A percentile compares a stretch with the other conserved stretches of the same genome.
Evolutionary conservation across 2,113 vertebrate species (phyloP).

Genomic region (Mystacornis crossleyi): DNA sequence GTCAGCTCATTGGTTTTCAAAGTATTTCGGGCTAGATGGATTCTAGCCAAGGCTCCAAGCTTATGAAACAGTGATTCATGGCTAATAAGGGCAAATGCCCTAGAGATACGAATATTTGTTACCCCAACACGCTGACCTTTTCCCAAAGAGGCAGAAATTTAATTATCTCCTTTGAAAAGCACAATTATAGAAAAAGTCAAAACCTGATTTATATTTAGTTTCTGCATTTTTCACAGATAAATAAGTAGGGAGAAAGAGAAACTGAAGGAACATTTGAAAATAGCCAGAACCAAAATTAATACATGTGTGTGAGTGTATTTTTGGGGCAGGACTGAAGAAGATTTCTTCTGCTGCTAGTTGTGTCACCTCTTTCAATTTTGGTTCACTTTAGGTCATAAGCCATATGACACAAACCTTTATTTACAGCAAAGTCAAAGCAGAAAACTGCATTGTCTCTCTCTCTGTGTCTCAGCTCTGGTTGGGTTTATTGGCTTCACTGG

Average conservation of each 20-base stretch:
- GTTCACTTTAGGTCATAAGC: not conserved
- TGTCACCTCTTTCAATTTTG: not conserved
- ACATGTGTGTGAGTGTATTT: fast-evolving
- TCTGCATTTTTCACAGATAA: constrained; percentile 68
- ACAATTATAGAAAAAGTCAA: constrained; percentile 75
- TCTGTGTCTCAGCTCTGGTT: not conserved
- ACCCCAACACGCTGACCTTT: constrained; percentile 76
- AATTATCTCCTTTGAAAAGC: constrained; percentile 80
- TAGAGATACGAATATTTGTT: constrained; percentile 76
- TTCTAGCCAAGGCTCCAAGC: constrained; percentile 69
- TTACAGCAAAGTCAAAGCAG: not conserved
- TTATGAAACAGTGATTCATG: constrained; percentile 75
- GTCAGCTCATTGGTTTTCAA: constrained; percentile 70
- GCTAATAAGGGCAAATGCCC: constrained; percentile 76
- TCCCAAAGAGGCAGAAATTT: constrained; percentile 75
- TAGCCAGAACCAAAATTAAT: not conserved
- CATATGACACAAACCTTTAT: not conserved
- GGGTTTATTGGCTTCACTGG: not conserved
- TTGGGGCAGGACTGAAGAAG: not conserved
- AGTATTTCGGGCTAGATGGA: constrained; percentile 71
- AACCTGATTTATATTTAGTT: constrained; percentile 70
- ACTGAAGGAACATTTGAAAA: not conserved
- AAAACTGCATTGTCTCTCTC: not conserved
- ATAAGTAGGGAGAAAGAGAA: constrained; percentile 49
- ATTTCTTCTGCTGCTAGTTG: not conserved